Conservation (phyloP, 2,888 invertebrate species). For the Cantharis nigra region DNA sequence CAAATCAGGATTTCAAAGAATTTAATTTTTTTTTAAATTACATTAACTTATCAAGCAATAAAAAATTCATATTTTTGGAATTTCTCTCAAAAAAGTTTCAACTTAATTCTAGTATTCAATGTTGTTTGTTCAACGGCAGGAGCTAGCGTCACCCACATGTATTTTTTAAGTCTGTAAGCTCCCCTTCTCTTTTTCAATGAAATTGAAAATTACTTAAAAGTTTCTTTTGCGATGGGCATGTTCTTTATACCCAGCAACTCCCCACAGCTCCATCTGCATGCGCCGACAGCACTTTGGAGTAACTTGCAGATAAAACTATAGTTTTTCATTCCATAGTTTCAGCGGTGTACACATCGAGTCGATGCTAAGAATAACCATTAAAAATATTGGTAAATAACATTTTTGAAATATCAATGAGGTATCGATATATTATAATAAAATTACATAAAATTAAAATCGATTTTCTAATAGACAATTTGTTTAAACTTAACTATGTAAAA, state of each 20-base stretch:
- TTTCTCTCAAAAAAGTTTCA: neutral
- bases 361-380: neutral
- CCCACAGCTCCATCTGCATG: neutral
- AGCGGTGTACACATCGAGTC: neutral
- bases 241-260: neutral
- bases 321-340: neutral
- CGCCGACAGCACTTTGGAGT: neutral
- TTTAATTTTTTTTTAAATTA: neutral
- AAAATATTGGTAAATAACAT: neutral
- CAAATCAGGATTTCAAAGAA: neutral
- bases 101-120: neutral
- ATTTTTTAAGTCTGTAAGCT: neutral
- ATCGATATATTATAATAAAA: slow-evolving; percentile 40
- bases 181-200: neutral
- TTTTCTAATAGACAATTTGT: slow-evolving; percentile 37
- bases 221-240: neutral
- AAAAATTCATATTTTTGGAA: neutral
- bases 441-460: slow-evolving; percentile 36
- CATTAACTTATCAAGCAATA: neutral
- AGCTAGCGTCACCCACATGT: neutral
- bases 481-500: slow-evolving; percentile 34
- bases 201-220: neutral
- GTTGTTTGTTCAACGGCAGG: neutral
- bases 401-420: slow-evolving; percentile 28
- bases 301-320: neutral